A percentile compares a stretch with the other conserved stretches of the same genome.
phyloP scores from a whole-genome alignment of 2,888 invertebrate genomes.

The Leistus spinibarbis region DNA sequence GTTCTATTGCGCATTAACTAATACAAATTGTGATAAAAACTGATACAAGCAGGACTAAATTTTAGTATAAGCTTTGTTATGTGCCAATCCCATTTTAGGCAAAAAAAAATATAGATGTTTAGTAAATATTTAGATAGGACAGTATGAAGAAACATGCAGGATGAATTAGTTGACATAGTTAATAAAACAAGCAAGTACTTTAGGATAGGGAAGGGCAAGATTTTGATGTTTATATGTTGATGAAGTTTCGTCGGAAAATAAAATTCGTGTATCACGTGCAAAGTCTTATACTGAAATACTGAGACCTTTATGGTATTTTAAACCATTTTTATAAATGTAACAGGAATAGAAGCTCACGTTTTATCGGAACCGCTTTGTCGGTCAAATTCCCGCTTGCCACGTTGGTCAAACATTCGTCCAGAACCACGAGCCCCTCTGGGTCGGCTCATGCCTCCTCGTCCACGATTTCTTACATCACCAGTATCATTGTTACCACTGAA shows the following conservation, averaged over 20 bases:
- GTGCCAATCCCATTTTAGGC: conserved; percentile 5
- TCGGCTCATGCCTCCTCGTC: conserved; percentile 51
- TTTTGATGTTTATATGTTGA: no score
- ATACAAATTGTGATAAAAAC: background rate
- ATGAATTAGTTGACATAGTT: no score
- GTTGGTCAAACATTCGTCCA: conserved; percentile 62
- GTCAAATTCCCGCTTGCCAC: conserved; percentile 92
- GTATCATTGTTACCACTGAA: conserved; percentile 43
- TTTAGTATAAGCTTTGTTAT: conserved; percentile 4
- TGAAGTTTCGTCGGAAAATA: no score
- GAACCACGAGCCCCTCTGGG: conserved; percentile 58
- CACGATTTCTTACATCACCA: conserved; percentile 49
- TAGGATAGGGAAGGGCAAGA: no score
- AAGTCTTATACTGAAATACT: conserved; percentile 2
- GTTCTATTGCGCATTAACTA: conserved; percentile 16
- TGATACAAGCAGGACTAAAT: conserved; percentile 7
- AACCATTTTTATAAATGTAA: background rate
- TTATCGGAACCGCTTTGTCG: conserved; percentile 94
- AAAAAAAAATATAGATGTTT: conserved; percentile 11
- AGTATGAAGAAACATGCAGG: no score
- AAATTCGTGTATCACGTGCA: no score
- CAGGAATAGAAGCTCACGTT: conserved; percentile 65
- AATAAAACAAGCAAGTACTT: no score
- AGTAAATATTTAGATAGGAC: no score
- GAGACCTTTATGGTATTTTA: background rate